Evolutionary conservation across 64 coral and sea anemone species (phyloP), one percentile per base, ranked within the genome.

Genomic region (Astreopora myriophthalma): DNA sequence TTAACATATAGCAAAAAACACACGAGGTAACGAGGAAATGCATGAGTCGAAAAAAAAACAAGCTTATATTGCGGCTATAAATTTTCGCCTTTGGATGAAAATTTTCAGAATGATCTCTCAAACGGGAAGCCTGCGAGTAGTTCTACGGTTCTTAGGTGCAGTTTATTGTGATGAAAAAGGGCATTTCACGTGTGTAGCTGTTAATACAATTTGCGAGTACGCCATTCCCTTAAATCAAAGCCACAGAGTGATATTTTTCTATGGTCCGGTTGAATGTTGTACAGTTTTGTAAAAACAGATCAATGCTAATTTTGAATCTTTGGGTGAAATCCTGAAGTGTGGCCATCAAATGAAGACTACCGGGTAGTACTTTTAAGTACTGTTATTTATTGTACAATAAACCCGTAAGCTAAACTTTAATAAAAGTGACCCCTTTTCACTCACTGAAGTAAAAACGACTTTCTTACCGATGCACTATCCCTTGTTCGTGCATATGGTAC

Each of bases 401-500:
- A 39, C 11, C 33, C 48, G n/a, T 12, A 16, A 20, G 52, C 13
- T 8, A 58, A 58, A 58, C 5, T 2, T 48, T 14, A 22, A 69
- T 9, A 69, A 68, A 62, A 27, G 35, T 70, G 17, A 70, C 48
- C n/a, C 27, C 26, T 14, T 29, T 89, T 91, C 42, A 32, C 31
- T 46, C 8, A n/a, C n/a, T n/a, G n/a, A n/a, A n/a, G n/a, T n/a
- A n/a, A n/a, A n/a, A n/a, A 55, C 51, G 51, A 55, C 12, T 93
- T 52, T 6, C 95, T 89, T 94, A 97, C 95, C 95, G 86, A 71
- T 97, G 95, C n/a, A 97, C 91, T 39, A 97, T 94, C 48, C 95
- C 95, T 52, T 76, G 92, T 20, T 94, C 87, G 65, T 97, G 95
- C 20, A 97, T 58, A 76, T 97, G 92, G 35, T 97, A 68, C 74